Percentiles rank a stretch among this genome's conserved stretches.
Conservation (phyloP, 2,797 vertebrate species). For the Betta splendens region DNA sequence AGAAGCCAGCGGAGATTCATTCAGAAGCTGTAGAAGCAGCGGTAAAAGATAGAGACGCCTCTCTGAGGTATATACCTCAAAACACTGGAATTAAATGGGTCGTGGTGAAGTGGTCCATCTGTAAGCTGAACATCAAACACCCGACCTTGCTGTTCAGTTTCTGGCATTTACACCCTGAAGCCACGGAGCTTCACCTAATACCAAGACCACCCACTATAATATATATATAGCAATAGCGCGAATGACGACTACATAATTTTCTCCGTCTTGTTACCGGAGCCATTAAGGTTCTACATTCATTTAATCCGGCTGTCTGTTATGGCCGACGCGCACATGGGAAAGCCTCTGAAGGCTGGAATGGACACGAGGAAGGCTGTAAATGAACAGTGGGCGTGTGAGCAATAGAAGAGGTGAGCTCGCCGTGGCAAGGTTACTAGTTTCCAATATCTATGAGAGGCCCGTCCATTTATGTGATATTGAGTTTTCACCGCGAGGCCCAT, state of each 20-base stretch:
- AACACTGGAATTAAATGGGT: conserved; percentile 42
- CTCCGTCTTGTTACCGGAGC: conserved; percentile 34
- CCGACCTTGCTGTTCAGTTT: conserved; percentile 15
- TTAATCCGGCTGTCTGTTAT: conserved; percentile 56
- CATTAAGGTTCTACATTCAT: conserved; percentile 60
- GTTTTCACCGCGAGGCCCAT: conserved; percentile 70
- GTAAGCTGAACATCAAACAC: conserved; percentile 18
- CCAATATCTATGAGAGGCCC: conserved; percentile 78
- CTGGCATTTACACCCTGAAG: background rate
- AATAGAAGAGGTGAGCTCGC: conserved; percentile 58
- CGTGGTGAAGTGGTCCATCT: conserved; percentile 20
- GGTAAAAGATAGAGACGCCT: conserved; percentile 23
- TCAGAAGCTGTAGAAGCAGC: conserved; percentile 27
- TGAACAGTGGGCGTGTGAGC: conserved; percentile 38
- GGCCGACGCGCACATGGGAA: conserved; percentile 37
- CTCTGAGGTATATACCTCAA: conserved; percentile 35
- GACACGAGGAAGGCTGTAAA: conserved; percentile 50
- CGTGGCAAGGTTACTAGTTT: conserved; percentile 73
- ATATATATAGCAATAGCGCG: background rate
- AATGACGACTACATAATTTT: conserved; percentile 39
- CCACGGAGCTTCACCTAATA: background rate
- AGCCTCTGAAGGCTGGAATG: conserved; percentile 43
- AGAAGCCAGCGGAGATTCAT: conserved; percentile 34
- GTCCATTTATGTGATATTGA: conserved; percentile 77
- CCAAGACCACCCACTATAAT: background rate